Base-by-base conservation (phyloP, 37 sponge, comb jelly and placozoan species). In the Spongia lamella region DNA sequence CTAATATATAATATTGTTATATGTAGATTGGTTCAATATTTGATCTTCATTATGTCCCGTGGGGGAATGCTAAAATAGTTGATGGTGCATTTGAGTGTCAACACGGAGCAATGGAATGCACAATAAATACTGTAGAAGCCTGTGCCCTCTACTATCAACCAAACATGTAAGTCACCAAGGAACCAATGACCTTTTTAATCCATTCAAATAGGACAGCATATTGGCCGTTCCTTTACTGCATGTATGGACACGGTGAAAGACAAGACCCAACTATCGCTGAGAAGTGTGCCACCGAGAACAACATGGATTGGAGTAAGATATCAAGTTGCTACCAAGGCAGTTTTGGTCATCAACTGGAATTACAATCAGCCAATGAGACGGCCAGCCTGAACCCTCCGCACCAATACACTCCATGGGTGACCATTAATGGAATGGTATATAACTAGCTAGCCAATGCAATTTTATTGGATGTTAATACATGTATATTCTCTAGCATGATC, bases 61-160 rank as follows among this genome's bases (percentile, higher is more conserved):
- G 93, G 89, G 93, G 93, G 47, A 93, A 93, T 75, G 93, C 93
- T 6, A 68, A 74, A 55, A 7, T 93, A 21, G 54, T 35, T 19
- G 63, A 80, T 66, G 83, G 83, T 11, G 66, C 60, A 29, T 81
- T 93, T 64, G 76, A 83, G 52, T 93, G 93, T 43, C 93, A 93
- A 60, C 93, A 93, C 66, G 93, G 93, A 31, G 17, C 51, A 21
- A 88, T 93, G 83, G 93, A 93, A 80, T 93, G 93, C 32, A 33
- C 54, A 1, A 81, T 93, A 59, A 93, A 93, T 75, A 82, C 86
- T 22, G 64, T 89, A 3, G 80, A 89, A 13, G 89, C 93, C 34
- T 93, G 93, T 53, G 83, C 67, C 6, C 39, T 88, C 37, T 36
- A 88, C 49, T 92, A 81, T 70, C 82, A 93, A 62, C 83, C 83